Conservation (phyloP, 2,797 vertebrate genomes). For the Megalops cyprinoides region DNA sequence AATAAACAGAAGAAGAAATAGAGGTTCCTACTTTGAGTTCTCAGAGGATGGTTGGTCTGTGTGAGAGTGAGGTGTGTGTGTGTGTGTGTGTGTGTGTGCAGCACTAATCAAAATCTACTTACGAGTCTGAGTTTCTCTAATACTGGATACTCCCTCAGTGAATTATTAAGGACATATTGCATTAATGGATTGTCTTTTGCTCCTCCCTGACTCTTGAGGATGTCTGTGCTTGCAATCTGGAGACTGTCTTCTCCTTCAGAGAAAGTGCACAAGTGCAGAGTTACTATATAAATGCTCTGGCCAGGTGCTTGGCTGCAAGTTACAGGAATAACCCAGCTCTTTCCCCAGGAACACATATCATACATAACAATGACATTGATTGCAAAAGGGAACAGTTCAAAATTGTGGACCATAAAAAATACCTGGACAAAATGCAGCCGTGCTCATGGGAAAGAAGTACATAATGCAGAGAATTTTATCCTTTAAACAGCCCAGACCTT, state of each 20-base stretch:
- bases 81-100: neutral
- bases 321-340: neutral
- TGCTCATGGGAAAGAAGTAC: no score
- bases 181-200: constrained; percentile 59
- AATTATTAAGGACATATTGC: constrained; percentile 72
- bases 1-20: no score
- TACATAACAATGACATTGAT: neutral
- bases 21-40: no score
- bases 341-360: neutral
- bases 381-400: no score
- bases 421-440: no score
- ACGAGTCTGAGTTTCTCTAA: constrained; percentile 75
- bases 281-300: neutral
- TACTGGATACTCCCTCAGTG: constrained; percentile 73
- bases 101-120: constrained; percentile 42
- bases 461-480: no score
- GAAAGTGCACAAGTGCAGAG: neutral
- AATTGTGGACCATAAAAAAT: no score
- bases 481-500: no score
- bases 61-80: neutral
- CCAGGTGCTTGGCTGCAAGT: neutral
- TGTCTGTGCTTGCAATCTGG: constrained; percentile 40
- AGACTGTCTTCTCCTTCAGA: neutral
- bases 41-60: no score
- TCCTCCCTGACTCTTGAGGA: constrained; percentile 27